phyloP scores from a whole-genome alignment of 2,113 vertebrate genomes.

The Verasper variegatus region DNA sequence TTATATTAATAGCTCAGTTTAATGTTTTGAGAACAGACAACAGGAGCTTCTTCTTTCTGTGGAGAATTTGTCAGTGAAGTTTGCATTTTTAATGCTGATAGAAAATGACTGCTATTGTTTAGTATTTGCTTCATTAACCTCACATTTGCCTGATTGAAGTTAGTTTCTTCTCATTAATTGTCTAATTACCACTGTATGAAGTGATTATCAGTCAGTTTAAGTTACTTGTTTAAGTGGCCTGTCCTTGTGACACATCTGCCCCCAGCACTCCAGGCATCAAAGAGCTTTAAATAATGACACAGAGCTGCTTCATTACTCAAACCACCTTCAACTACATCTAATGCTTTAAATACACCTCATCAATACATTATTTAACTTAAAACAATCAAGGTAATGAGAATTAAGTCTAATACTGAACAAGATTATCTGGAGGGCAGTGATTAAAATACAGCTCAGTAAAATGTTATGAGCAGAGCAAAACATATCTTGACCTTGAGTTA shows the following conservation, averaged over 20 bases:
- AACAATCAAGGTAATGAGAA: not conserved
- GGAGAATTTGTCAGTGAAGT: conserved; percentile 5
- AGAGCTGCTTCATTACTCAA: conserved; percentile 5
- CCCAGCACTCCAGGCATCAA: conserved; percentile 2
- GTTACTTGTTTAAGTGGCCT: not conserved
- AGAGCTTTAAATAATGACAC: conserved; percentile 15
- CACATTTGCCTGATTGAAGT: conserved; percentile 13
- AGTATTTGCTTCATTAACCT: conserved; percentile 41
- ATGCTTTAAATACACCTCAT: conserved; percentile 7
- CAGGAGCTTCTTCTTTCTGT: not conserved
- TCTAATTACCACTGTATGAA: not conserved
- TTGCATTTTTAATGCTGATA: not conserved
- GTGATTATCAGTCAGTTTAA: not conserved
- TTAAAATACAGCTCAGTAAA: not conserved
- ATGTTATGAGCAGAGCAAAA: not conserved
- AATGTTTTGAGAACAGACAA: conserved; percentile 2
- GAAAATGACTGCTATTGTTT: conserved; percentile 1
- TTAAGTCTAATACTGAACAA: not conserved
- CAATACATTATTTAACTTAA: not conserved
- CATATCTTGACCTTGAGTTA: not conserved
- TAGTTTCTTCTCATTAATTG: conserved; percentile 13
- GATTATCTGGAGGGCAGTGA: conserved; percentile 1
- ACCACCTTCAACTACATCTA: conserved; percentile 11
- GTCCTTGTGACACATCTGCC: not conserved
- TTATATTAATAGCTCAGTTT: not conserved